phyloP scores from a whole-genome alignment of 53 echinoderm and acorn worm genomes.

The Actinopyga echinites region DNA sequence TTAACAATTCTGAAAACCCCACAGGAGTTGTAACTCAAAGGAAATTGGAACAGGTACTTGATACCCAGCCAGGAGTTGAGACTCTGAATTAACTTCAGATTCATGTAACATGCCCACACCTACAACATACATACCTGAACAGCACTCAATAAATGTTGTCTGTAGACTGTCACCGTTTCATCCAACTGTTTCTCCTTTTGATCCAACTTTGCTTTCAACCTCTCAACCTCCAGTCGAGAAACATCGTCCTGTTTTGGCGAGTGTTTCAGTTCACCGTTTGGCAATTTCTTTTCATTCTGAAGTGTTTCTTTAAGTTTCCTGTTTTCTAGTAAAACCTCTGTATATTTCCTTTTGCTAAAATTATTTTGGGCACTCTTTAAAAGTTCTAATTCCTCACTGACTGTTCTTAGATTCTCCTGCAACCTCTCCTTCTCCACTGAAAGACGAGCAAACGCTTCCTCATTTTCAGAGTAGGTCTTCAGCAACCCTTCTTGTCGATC shows the following conservation, averaged over 20 bases:
- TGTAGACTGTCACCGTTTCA: constrained; percentile 76
- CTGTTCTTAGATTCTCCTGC: constrained; percentile 44
- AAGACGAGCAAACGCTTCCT: constrained; percentile 59
- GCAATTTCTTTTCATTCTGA: constrained; percentile 37
- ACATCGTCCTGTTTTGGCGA: constrained; percentile 2
- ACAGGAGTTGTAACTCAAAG: no score
- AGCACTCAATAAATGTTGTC: constrained; percentile 88
- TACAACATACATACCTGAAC: constrained; percentile 72
- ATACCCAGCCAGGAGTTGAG: no score
- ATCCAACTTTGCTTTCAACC: constrained; percentile 63
- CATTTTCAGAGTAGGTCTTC: constrained; percentile 48
- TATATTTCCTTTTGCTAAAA: constrained; percentile 56
- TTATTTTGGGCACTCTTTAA: constrained; percentile 26
- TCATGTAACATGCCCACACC: background rate
- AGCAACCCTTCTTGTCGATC: constrained; percentile 61
- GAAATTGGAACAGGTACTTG: no score
- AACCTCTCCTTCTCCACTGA: constrained; percentile 69
- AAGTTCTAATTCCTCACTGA: constrained; percentile 25
- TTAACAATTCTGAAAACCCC: no score
- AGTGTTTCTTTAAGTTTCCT: constrained; percentile 72
- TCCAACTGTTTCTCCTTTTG: constrained; percentile 68
- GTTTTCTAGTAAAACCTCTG: constrained; percentile 75
- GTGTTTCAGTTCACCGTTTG: constrained; percentile 14
- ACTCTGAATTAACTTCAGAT: background rate
- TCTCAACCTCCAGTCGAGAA: constrained; percentile 65